Percentiles rank a stretch among this genome's conserved stretches.
Evolutionary conservation across 2,797 vertebrate genomes (phyloP).

Genomic region (Phataginus tetradactyla): DNA sequence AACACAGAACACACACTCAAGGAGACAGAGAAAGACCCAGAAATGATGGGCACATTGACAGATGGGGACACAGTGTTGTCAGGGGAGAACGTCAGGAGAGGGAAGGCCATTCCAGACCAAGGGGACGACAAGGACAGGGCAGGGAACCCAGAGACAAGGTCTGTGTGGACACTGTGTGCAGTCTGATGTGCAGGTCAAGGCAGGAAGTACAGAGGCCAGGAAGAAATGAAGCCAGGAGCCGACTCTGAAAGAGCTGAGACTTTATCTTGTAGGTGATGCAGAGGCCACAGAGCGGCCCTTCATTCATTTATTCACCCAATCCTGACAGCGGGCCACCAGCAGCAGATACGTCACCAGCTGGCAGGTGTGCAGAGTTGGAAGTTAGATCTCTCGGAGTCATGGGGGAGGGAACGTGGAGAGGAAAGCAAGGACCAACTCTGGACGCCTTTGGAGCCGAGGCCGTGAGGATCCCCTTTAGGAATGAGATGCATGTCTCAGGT

Average conservation of each 20-base stretch:
- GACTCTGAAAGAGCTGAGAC: neutral
- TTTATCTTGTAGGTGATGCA: neutral
- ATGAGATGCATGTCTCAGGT: neutral
- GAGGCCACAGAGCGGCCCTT: neutral
- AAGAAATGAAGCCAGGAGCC: neutral
- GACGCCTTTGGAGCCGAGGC: neutral
- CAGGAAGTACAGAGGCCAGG: neutral
- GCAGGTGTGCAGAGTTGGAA: neutral
- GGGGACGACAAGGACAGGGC: neutral
- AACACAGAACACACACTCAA: neutral
- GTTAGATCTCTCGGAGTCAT: neutral
- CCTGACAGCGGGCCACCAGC: fast-evolving
- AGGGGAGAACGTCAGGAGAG: neutral
- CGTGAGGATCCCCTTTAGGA: neutral
- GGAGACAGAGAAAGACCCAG: neutral
- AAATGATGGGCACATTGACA: fast-evolving
- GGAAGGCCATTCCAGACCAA: neutral
- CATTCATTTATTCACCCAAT: neutral
- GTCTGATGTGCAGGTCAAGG: neutral
- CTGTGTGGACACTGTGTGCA: fast-evolving
- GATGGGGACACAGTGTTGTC: fast-evolving
- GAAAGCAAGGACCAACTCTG: neutral
- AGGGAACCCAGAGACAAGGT: neutral
- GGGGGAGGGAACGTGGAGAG: no score
- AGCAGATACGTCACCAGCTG: neutral